Evolutionary conservation across 2,888 invertebrate species (phyloP).

Genomic region (Liodrosophila aerea): DNA sequence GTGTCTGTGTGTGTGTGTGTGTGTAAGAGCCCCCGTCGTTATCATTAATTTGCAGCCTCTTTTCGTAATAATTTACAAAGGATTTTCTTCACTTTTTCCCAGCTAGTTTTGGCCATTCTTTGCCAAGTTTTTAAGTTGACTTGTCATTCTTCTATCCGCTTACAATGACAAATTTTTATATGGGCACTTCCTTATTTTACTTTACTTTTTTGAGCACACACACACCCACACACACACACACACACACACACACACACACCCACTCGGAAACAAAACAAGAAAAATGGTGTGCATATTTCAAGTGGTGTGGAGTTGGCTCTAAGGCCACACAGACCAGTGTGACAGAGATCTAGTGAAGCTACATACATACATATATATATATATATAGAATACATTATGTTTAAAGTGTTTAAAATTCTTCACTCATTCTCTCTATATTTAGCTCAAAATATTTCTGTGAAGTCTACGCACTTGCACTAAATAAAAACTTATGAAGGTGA

Average conservation of each 20-base stretch:
- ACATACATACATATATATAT: too few relatives aligned
- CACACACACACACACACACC: too few relatives aligned
- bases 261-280: conserved; percentile 19
- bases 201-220: conserved; percentile 5
- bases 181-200: conserved; percentile 2
- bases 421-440: not conserved
- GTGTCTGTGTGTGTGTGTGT: conserved; percentile 5
- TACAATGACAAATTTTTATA: conserved; percentile 50
- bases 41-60: conserved; percentile 73
- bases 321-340: not conserved
- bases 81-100: conserved; percentile 44
- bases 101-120: conserved; percentile 33
- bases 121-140: conserved; percentile 52
- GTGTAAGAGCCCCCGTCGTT: conserved; percentile 52
- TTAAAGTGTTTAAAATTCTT: conserved; percentile 3
- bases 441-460: too few relatives aligned
- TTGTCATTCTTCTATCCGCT: conserved; percentile 55
- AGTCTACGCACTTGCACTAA: too few relatives aligned
- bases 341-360: not conserved
- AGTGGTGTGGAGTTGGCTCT: not conserved
- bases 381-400: too few relatives aligned
- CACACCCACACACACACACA: too few relatives aligned
- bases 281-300: conserved; percentile 23
- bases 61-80: conserved; percentile 70
- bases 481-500: too few relatives aligned